Conservation (phyloP, 2,113 vertebrate genomes). For the Apaloderma vittatum region DNA sequence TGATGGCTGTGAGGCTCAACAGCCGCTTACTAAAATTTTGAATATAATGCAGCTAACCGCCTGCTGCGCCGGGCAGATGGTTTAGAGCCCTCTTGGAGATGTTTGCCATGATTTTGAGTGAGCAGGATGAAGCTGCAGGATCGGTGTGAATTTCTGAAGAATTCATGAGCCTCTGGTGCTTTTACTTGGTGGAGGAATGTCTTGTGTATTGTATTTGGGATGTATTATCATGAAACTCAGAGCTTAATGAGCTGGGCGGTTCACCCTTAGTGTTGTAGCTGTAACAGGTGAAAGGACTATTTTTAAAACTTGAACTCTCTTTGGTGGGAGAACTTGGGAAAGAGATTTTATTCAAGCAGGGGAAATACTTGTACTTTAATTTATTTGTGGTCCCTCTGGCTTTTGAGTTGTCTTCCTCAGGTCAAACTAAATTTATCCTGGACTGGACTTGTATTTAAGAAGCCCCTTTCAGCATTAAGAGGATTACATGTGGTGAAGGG, state of each 20-base stretch:
- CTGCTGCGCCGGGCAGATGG: background rate
- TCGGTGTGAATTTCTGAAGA: background rate
- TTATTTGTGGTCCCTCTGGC: background rate
- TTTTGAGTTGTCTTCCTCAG: conserved; percentile 32
- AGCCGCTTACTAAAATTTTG: background rate
- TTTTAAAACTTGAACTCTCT: background rate
- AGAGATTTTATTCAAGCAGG: background rate
- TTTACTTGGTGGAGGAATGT: background rate
- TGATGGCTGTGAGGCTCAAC: background rate
- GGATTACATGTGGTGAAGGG: conserved; percentile 5
- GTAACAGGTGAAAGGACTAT: background rate
- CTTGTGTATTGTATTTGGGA: background rate
- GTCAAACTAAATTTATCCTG: conserved; percentile 49
- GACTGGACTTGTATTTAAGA: conserved; percentile 16
- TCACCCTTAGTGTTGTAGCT: background rate
- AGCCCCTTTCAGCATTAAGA: conserved; percentile 44
- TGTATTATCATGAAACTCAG: background rate
- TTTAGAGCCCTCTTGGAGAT: background rate
- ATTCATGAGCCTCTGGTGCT: background rate
- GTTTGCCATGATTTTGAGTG: background rate
- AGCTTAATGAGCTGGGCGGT: background rate
- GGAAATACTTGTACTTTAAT: background rate
- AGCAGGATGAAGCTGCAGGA: background rate
- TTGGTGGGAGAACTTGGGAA: background rate
- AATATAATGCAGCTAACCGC: background rate